Evolutionary conservation across 2,113 vertebrate genomes (phyloP).

Genomic region (Isichthys henryi): DNA sequence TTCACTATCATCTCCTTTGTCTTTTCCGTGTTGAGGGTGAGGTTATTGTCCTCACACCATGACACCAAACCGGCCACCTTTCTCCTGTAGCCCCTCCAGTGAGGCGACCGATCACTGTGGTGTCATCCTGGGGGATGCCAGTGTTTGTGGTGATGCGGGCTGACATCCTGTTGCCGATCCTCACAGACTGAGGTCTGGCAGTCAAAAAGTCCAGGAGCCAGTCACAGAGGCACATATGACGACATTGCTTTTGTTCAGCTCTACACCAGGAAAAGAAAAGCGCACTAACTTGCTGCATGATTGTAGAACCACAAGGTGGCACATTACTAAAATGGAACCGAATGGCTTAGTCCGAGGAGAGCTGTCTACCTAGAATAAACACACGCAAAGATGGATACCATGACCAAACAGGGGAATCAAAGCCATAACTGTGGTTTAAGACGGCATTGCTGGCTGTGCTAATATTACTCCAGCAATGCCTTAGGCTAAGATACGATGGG

Average conservation of each 20-base stretch:
- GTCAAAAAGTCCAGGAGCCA: no score
- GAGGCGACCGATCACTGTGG: no score
- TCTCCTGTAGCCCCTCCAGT: no score
- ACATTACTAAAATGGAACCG: neutral
- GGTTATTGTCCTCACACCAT: no score
- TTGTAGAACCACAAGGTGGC: slow-evolving; percentile 29
- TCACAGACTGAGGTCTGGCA: no score
- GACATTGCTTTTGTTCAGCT: neutral
- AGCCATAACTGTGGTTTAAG: neutral
- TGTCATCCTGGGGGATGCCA: no score
- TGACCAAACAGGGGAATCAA: neutral
- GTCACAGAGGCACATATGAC: neutral
- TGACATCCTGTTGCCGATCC: no score
- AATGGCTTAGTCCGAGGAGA: neutral
- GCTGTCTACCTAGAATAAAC: neutral
- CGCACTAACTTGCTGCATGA: slow-evolving; percentile 5
- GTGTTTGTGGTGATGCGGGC: no score
- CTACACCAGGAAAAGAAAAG: neutral
- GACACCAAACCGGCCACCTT: no score
- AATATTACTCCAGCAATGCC: neutral
- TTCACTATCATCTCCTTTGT: no score
- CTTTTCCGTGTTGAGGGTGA: no score
- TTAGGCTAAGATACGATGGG: neutral
- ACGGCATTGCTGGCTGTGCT: neutral
- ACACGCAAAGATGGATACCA: neutral